Evolutionary conservation across 2,113 vertebrate genomes (phyloP).

Genomic region (Ornithorhynchus anatinus): DNA sequence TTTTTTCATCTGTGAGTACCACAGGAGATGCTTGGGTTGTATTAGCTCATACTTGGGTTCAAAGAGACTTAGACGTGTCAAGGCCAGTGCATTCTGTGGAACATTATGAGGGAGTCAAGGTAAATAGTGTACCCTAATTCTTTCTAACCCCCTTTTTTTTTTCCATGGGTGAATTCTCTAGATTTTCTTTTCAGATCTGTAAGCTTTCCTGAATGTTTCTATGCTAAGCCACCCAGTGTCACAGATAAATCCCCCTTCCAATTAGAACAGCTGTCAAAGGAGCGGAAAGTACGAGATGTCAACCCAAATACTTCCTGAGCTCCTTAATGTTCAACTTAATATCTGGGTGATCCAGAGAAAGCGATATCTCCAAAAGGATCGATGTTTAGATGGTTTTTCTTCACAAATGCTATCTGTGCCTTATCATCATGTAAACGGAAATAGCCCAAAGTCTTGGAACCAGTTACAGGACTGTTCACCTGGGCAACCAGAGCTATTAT

Average conservation of each 20-base stretch:
- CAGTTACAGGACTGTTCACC: conserved; percentile 11
- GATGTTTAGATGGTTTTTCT: conserved; percentile 21
- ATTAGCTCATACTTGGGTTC: conserved; percentile 9
- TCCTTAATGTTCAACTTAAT: neutral
- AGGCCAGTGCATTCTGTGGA: conserved; percentile 18
- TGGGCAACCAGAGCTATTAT: conserved; percentile 15
- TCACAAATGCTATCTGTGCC: conserved; percentile 8
- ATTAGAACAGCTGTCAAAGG: conserved; percentile 12
- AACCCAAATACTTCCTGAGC: neutral
- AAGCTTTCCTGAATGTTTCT: conserved; percentile 8
- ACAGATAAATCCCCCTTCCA: neutral
- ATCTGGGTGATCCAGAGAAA: neutral
- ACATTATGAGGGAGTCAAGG: conserved; percentile 7
- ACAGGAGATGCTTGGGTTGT: too few species aligned
- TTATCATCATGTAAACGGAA: conserved; percentile 21
- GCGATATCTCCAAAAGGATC: conserved; percentile 1
- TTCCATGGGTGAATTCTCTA: neutral
- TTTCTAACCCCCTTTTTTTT: too few species aligned
- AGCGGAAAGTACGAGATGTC: neutral
- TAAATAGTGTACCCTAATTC: neutral
- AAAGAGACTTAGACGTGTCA: conserved; percentile 16
- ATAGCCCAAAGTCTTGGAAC: conserved; percentile 4
- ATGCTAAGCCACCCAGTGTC: neutral
- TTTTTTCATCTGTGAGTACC: too few species aligned
- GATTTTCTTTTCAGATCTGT: conserved; percentile 2